Evolutionary conservation across 2,888 invertebrate genomes (phyloP), one percentile per base, ranked within the genome.

Genomic region (Capitulum mitella): DNA sequence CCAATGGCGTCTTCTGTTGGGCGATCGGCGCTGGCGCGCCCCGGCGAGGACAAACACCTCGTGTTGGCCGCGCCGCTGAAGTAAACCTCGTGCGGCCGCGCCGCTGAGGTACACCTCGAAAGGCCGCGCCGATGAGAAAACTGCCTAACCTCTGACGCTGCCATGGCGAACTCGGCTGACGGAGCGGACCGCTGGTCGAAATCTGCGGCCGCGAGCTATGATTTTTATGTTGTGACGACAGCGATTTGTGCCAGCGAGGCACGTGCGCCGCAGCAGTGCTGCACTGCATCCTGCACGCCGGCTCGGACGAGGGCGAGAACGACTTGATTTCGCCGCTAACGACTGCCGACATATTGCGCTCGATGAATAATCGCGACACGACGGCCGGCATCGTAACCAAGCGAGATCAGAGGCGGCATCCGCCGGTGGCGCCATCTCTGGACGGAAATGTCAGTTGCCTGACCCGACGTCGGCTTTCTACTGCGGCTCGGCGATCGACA

Each of bases 321-420:
- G 10, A 16, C 64, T 64, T 32, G 64, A 64, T 64, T 29, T 64
- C 34, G 22, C 29, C 64, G 64, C 64, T 64, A 64, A 64, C 64
- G 32, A 16, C 64, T 6, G 3, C 34, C 32, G 64, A 34, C 64
- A 34, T 32, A 34, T 32, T 64, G 32, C 6, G 34, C 58, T 12
- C 64, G 32, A 10, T 64, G 64, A 64, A 64, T 19, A 64, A 64
- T 64, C 10, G 64, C 34, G 19, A 14, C 29, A 58, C 8, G 34
- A 19, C 19, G 34, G 64, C 29, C 16, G 16, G 64, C 64, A 34
- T 34, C 64, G 19, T 64, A 29, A 34, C 19, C 19, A 3, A 5
- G 19, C 19, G 34, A 43, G 12, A 5, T 19, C 19, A 64, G 2
- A 19, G 34, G 64, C 19, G 0, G 14, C 58, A 12, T 12, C 14